Evolutionary conservation across 2,888 invertebrate genomes (phyloP).

Genomic region (Pristionchus fissidentatus): DNA sequence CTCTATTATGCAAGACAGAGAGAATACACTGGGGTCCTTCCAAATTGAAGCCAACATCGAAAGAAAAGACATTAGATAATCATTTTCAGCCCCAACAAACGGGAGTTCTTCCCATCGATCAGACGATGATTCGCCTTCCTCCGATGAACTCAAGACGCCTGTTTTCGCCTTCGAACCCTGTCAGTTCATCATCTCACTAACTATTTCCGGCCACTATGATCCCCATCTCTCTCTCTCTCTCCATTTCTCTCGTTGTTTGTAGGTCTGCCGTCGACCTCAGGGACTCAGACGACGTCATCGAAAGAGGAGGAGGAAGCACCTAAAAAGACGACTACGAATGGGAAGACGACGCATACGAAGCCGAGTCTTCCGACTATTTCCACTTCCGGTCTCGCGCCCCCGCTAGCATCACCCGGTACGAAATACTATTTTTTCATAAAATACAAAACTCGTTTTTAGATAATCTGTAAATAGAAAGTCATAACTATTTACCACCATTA

Average conservation of each 20-base stretch:
- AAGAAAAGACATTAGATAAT: neutral
- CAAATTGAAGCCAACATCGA: neutral
- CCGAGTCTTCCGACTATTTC: neutral
- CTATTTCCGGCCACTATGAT: neutral
- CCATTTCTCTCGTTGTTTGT: neutral
- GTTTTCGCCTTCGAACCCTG: constrained; percentile 41
- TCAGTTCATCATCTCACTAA: neutral
- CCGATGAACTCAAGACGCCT: constrained; percentile 42
- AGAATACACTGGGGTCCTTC: too few relatives aligned
- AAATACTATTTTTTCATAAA: neutral
- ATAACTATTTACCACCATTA: neutral
- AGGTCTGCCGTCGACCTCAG: neutral
- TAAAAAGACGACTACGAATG: neutral
- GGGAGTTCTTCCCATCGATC: neutral
- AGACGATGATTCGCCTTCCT: neutral
- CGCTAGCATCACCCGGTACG: constrained; percentile 29
- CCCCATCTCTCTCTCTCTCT: neutral
- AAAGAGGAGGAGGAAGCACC: constrained; percentile 11
- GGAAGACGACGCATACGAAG: constrained; percentile 26
- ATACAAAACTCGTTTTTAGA: neutral
- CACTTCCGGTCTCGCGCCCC: neutral
- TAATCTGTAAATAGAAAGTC: neutral
- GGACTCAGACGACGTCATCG: neutral
- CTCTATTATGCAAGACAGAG: constrained; percentile 27
- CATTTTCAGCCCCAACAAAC: neutral